Conservation (phyloP, 2,888 invertebrate species). For the Rhagium mordax region DNA sequence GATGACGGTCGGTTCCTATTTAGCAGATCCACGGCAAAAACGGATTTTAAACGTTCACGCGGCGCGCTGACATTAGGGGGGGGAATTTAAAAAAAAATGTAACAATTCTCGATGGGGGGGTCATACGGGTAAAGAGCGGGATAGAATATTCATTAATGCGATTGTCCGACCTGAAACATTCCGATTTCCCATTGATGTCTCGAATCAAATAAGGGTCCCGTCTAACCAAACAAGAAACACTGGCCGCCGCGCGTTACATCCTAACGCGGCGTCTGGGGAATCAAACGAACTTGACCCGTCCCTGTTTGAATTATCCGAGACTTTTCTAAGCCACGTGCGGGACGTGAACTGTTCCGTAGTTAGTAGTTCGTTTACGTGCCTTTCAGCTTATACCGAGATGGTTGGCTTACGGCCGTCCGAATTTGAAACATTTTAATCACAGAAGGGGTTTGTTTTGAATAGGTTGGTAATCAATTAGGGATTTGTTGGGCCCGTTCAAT, state of each 20-base stretch:
- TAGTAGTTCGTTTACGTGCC: not conserved
- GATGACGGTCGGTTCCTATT: not conserved
- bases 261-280: not conserved
- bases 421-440: constrained; percentile 17
- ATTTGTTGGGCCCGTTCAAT: constrained; percentile 1
- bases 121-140: too few species aligned
- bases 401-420: not conserved
- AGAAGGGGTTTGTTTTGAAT: constrained; percentile 4
- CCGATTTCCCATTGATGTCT: not conserved
- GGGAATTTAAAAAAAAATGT: too few species aligned
- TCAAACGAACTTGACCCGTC: not conserved
- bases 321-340: not conserved
- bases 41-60: not conserved
- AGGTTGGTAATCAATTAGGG: constrained; percentile 10
- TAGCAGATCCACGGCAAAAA: not conserved
- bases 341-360: not conserved
- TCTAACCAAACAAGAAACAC: not conserved
- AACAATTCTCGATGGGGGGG: too few species aligned
- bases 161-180: not conserved
- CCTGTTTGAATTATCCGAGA: not conserved
- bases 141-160: not conserved
- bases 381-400: not conserved
- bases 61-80: too few species aligned
- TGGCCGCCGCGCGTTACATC: not conserved
- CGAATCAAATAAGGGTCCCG: not conserved